Conservation (phyloP, 2,113 vertebrate genomes). For the Corydoras sp. region DNA sequence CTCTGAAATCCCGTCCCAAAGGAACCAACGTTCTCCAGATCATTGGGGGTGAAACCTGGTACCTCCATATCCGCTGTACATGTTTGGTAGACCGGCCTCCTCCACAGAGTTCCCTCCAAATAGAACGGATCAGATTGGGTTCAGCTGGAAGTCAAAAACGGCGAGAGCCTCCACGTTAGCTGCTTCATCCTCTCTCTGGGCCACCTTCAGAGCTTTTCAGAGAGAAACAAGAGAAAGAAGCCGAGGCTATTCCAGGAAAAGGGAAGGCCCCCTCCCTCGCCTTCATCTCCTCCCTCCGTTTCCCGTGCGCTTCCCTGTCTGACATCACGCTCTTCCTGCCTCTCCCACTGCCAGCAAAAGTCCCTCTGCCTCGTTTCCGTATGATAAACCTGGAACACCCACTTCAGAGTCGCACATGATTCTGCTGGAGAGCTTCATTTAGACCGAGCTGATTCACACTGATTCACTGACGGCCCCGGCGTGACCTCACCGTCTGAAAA, state of each 20-base stretch:
- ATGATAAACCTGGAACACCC: constrained; percentile 26
- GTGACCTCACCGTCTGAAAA: background rate
- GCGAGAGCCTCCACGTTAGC: background rate
- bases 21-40: too few relatives aligned
- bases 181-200: background rate
- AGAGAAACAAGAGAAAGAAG: background rate
- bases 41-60: background rate
- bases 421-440: background rate
- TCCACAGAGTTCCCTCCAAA: background rate
- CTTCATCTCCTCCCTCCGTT: constrained; percentile 31
- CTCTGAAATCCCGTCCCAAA: too few relatives aligned
- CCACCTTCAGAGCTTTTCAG: background rate
- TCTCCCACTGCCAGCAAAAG: background rate
- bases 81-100: background rate
- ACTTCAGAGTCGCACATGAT: background rate
- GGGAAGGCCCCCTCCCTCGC: background rate
- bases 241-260: background rate
- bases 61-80: constrained; percentile 2
- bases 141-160: too few relatives aligned
- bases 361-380: constrained; percentile 28
- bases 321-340: background rate
- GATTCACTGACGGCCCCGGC: background rate
- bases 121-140: too few relatives aligned
- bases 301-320: constrained; percentile 22
- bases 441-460: background rate